Conservation (phyloP, 2,113 vertebrate species). For the Silurus meridionalis region DNA sequence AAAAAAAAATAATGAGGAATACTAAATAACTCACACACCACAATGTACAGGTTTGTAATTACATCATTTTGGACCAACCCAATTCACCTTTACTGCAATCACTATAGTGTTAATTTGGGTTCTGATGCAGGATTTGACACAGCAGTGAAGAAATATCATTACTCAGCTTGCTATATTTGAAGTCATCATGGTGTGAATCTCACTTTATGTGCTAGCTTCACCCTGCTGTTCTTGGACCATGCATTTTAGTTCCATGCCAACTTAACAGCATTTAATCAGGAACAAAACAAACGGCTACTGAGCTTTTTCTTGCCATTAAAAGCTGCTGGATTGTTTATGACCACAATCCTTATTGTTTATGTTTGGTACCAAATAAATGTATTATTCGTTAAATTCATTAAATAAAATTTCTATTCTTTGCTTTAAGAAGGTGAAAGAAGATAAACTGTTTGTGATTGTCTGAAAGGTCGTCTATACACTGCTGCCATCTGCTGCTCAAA, state of each 20-base stretch:
- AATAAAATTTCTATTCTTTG: background rate
- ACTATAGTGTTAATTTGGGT: background rate
- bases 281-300: background rate
- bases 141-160: background rate
- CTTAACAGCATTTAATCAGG: background rate
- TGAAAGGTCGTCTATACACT: background rate
- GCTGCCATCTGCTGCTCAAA: conserved; percentile 16
- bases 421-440: no score
- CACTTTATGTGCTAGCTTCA: background rate
- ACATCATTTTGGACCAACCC: no score
- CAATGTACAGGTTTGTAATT: background rate
- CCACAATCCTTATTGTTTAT: background rate
- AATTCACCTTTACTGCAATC: no score
- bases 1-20: background rate
- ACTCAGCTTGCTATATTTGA: background rate
- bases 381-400: background rate
- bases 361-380: background rate
- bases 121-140: background rate
- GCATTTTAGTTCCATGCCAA: background rate
- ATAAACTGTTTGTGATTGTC: no score
- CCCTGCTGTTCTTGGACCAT: background rate
- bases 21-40: background rate
- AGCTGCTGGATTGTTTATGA: background rate
- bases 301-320: background rate
- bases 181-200: background rate